Conservation (phyloP, 1,140 invertebrate genomes). For the Solenopsis invicta region DNA sequence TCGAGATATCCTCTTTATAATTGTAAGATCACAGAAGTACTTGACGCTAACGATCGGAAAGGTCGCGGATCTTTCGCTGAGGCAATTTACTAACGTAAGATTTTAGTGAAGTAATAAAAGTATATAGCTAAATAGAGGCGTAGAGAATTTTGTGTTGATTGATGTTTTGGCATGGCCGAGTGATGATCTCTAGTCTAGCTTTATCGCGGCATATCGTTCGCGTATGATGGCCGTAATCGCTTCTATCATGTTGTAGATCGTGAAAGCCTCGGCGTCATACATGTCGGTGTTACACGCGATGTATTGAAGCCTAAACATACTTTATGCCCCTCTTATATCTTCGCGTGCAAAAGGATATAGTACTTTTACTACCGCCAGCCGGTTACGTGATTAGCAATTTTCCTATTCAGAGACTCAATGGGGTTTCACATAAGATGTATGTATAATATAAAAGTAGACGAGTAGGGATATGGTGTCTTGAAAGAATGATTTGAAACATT, state of each 20-base stretch:
- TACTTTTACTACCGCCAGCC: slow-evolving; percentile 36
- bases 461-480: background rate
- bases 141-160: background rate
- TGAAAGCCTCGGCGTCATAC: slow-evolving; percentile 65
- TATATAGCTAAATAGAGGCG: background rate
- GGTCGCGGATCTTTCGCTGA: slow-evolving; percentile 46
- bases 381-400: slow-evolving; percentile 53
- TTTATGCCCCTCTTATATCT: slow-evolving; percentile 23
- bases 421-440: slow-evolving; percentile 9
- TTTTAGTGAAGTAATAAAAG: background rate
- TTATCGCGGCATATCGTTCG: background rate
- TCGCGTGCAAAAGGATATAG: slow-evolving; percentile 48
- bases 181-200: slow-evolving; percentile 11
- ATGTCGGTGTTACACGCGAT: slow-evolving; percentile 60
- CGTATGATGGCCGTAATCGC: slow-evolving; percentile 11
- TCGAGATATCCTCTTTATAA: slow-evolving; percentile 40
- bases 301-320: slow-evolving; percentile 58
- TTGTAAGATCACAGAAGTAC: slow-evolving; percentile 56
- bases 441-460: background rate
- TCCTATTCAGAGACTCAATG: slow-evolving; percentile 14
- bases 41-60: slow-evolving; percentile 57
- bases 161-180: background rate
- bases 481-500: background rate
- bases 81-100: slow-evolving; percentile 57
- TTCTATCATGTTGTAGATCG: slow-evolving; percentile 60